A percentile compares a stretch with the other conserved stretches of the same genome.
These are phyloP conservation scores for Trichacis sp. DNA, from an alignment of 2,888 invertebrate species.

Conservation along the genomic window DNA sequence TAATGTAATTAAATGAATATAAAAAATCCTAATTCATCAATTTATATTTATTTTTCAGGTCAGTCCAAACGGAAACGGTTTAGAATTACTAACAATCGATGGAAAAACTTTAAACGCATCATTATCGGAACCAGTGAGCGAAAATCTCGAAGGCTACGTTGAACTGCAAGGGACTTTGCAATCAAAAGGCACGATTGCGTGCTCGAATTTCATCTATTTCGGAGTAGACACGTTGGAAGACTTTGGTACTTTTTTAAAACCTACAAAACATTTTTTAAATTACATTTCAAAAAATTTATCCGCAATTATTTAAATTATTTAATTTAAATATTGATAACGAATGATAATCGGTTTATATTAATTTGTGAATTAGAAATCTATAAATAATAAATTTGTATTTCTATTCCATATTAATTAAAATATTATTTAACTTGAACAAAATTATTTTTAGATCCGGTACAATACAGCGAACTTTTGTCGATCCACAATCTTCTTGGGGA, in stretches of 20 bases:
- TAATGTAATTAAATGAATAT: too few species aligned
- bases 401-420: too few species aligned
- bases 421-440: too few species aligned
- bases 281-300: too few species aligned
- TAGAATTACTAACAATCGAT: conserved; percentile 59
- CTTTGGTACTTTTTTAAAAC: conserved; percentile 51
- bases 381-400: too few species aligned
- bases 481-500: conserved; percentile 45
- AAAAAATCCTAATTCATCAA: background rate
- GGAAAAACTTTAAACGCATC: conserved; percentile 56
- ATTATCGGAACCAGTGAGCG: conserved; percentile 52
- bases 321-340: conserved; percentile 2
- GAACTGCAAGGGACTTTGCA: conserved; percentile 57
- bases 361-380: too few species aligned
- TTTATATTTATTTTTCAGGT: conserved; percentile 44
- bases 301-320: background rate
- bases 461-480: conserved; percentile 49
- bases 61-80: conserved; percentile 50
- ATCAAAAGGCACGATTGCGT: conserved; percentile 57
- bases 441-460: conserved; percentile 50
- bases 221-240: conserved; percentile 42
- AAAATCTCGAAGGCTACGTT: conserved; percentile 50
- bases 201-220: conserved; percentile 50
- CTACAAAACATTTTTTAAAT: too few species aligned
- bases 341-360: too few species aligned